phyloP scores from a whole-genome alignment of 2,888 invertebrate genomes.

The Scrobipalpa atriplicella region DNA sequence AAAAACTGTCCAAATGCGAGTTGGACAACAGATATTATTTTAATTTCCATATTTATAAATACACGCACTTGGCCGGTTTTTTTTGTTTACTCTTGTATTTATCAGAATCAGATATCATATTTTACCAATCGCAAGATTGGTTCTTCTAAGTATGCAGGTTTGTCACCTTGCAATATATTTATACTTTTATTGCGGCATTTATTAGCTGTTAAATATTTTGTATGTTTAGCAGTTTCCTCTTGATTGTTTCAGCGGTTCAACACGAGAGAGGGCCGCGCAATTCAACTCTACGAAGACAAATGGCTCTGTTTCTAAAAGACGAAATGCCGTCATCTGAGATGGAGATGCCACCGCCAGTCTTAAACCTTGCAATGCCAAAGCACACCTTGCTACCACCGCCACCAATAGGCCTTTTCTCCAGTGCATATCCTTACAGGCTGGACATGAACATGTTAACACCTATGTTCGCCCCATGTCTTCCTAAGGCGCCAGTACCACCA shows the following conservation, averaged over 20 bases:
- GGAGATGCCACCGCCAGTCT: conserved; percentile 61
- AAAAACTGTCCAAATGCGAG: no score
- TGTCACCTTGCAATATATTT: no score
- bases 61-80: no score
- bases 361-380: conserved; percentile 57
- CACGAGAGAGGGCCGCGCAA: conserved; percentile 98
- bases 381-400: conserved; percentile 51
- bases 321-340: conserved; percentile 75
- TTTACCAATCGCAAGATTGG: no score
- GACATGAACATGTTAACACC: conserved; percentile 48
- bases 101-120: neutral
- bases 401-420: conserved; percentile 51
- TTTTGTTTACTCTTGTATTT: no score
- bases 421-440: conserved; percentile 55
- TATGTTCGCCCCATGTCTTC: conserved; percentile 42
- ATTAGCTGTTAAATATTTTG: no score
- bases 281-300: conserved; percentile 96
- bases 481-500: conserved; percentile 47
- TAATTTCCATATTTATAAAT: no score
- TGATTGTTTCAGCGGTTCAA: conserved; percentile 92
- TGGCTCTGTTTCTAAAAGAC: conserved; percentile 91
- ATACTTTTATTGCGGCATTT: no score
- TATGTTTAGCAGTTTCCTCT: no score
- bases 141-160: no score
- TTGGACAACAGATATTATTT: no score